Percentiles rank a stretch among this genome's conserved stretches.
Conservation (phyloP, 2,113 vertebrate genomes). For the Pampusana beccarii region DNA sequence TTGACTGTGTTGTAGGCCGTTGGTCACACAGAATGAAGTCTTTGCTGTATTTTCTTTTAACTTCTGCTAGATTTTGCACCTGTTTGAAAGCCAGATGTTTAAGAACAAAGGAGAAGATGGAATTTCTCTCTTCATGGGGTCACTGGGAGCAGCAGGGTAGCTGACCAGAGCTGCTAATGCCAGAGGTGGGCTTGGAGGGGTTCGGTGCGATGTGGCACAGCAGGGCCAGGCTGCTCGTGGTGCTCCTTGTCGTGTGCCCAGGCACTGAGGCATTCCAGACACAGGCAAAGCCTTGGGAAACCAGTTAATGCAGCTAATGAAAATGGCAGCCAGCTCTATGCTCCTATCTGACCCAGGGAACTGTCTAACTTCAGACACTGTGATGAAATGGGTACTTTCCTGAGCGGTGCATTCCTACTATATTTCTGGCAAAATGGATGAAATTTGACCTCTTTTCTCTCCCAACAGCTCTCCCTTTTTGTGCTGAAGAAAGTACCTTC, state of each 20-base stretch:
- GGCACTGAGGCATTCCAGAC: background rate
- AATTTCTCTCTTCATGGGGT: background rate
- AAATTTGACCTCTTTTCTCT: background rate
- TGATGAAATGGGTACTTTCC: background rate
- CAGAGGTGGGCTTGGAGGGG: background rate
- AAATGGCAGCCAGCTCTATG: background rate
- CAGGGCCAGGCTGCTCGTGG: background rate
- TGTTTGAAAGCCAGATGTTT: background rate
- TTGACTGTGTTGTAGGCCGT: background rate
- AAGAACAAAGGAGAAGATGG: background rate
- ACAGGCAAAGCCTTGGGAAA: background rate
- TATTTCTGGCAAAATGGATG: background rate
- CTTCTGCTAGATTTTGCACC: background rate
- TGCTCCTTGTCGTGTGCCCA: rapidly evolving
- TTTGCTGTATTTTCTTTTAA: background rate
- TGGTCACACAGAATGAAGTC: background rate
- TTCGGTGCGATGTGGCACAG: background rate
- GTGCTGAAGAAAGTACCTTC: background rate
- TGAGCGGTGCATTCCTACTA: background rate
- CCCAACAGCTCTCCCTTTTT: background rate
- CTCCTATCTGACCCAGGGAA: background rate
- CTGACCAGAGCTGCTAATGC: background rate
- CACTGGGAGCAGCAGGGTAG: background rate
- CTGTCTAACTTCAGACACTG: background rate
- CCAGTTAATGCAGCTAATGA: background rate